These are phyloP conservation scores for Aphidius ervi DNA, from an alignment of 1,140 invertebrate species.

Conservation along the genomic window DNA sequence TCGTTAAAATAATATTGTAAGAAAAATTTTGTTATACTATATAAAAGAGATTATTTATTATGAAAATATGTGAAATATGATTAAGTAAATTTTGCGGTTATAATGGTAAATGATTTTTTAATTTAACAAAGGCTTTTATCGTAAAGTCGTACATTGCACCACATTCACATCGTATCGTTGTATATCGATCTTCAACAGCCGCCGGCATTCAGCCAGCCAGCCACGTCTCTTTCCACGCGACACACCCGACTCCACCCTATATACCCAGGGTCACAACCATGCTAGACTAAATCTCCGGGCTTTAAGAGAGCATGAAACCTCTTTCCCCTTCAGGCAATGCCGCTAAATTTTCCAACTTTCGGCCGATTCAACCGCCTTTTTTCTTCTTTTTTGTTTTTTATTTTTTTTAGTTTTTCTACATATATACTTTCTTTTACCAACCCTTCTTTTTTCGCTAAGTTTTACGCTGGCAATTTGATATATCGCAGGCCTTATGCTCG, in stretches of 20 bases:
- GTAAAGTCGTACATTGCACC: background rate
- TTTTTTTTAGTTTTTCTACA: constrained; percentile 6
- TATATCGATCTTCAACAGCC: constrained; percentile 21
- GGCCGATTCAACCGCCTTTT: constrained; percentile 18
- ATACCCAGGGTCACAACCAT: constrained; percentile 18
- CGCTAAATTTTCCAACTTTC: constrained; percentile 26
- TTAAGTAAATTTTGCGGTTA: too few species aligned
- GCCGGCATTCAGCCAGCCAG: constrained; percentile 14
- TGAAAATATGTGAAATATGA: too few species aligned
- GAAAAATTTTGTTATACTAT: too few species aligned
- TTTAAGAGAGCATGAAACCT: constrained; percentile 22
- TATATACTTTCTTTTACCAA: background rate
- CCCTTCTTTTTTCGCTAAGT: background rate
- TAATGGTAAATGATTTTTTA: too few species aligned
- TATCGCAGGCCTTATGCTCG: constrained; percentile 20
- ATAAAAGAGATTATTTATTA: too few species aligned
- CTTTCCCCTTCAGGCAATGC: constrained; percentile 5
- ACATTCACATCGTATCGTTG: constrained; percentile 1
- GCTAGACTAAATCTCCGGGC: constrained; percentile 25
- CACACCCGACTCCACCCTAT: constrained; percentile 18
- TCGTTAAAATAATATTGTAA: too few species aligned
- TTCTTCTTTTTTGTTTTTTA: constrained; percentile 3
- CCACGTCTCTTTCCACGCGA: constrained; percentile 13
- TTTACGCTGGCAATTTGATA: constrained; percentile 15
- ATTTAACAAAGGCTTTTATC: too few species aligned